These are phyloP conservation scores for Crotalus horridus DNA, from an alignment of 2,113 vertebrate species.

Conservation along the genomic window DNA sequence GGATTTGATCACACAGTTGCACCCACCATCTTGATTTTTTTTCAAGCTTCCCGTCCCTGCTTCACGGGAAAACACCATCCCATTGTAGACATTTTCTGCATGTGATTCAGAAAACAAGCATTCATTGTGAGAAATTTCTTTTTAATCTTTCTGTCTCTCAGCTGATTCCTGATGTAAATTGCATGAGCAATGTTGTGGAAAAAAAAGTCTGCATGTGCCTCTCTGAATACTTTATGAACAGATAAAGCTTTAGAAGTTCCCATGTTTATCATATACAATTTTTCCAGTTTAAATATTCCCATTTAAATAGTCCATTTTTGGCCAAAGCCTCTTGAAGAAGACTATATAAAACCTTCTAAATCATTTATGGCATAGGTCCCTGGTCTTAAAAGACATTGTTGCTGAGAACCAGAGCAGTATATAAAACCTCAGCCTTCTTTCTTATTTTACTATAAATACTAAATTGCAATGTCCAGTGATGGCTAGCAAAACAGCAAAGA, in stretches of 20 bases:
- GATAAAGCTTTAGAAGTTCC: background rate
- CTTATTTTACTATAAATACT: background rate
- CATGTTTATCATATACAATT: background rate
- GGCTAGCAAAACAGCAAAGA: background rate
- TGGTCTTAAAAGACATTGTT: background rate
- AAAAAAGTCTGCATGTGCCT: background rate
- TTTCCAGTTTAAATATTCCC: background rate
- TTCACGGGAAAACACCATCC: background rate
- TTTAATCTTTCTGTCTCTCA: background rate
- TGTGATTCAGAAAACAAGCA: background rate
- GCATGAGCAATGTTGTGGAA: background rate
- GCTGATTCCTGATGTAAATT: background rate
- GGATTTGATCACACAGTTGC: background rate
- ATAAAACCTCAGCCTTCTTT: background rate
- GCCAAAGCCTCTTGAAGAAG: background rate
- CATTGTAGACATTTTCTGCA: background rate
- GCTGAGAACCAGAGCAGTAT: background rate
- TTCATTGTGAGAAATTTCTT: background rate
- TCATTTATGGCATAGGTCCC: background rate
- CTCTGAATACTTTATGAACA: background rate
- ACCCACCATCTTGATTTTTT: background rate
- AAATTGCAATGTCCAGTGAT: background rate
- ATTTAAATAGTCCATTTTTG: background rate
- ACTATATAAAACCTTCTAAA: background rate
- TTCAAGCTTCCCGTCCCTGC: background rate